A percentile compares a stretch with the other conserved stretches of the same genome.
phyloP scores from a whole-genome alignment of 2,888 invertebrate genomes.

The Hyalella azteca region DNA sequence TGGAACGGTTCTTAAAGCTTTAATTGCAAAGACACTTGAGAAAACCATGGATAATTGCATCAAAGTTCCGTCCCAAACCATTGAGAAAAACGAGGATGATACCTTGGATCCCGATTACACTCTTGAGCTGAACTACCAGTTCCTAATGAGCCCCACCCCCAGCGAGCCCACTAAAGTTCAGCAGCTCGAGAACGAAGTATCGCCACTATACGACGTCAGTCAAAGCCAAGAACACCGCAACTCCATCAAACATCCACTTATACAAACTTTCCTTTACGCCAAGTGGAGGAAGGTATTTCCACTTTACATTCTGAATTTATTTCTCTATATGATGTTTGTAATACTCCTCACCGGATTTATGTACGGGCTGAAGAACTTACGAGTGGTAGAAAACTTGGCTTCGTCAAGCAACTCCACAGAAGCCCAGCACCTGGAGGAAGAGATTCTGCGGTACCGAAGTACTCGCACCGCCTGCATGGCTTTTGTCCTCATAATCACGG shows the following conservation, averaged over 20 bases:
- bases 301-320: slow-evolving; percentile 47
- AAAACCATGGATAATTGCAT: slow-evolving; percentile 55
- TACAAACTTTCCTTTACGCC: slow-evolving; percentile 52
- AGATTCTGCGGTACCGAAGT: background rate
- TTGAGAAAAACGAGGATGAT: slow-evolving; percentile 40
- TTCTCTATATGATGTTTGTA: slow-evolving; percentile 51
- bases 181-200: slow-evolving; percentile 41
- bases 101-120: slow-evolving; percentile 43
- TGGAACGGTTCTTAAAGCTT: slow-evolving; percentile 38
- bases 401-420: slow-evolving; percentile 28
- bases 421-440: slow-evolving; percentile 6
- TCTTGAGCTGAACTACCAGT: slow-evolving; percentile 50
- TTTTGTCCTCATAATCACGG: slow-evolving; percentile 43
- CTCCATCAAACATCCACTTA: slow-evolving; percentile 51
- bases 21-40: slow-evolving; percentile 44
- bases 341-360: slow-evolving; percentile 50
- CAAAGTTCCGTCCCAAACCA: background rate
- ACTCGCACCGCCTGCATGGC: slow-evolving; percentile 34
- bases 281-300: slow-evolving; percentile 54
- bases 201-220: slow-evolving; percentile 49
- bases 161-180: background rate
- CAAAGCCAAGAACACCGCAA: slow-evolving; percentile 44
- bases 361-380: slow-evolving; percentile 48
- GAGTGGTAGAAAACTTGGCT: slow-evolving; percentile 37
- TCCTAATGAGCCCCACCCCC: slow-evolving; percentile 46